Percentiles rank a stretch among this genome's conserved stretches.
Evolutionary conservation across 2,797 vertebrate species (phyloP).

Genomic region (Todus mexicanus): DNA sequence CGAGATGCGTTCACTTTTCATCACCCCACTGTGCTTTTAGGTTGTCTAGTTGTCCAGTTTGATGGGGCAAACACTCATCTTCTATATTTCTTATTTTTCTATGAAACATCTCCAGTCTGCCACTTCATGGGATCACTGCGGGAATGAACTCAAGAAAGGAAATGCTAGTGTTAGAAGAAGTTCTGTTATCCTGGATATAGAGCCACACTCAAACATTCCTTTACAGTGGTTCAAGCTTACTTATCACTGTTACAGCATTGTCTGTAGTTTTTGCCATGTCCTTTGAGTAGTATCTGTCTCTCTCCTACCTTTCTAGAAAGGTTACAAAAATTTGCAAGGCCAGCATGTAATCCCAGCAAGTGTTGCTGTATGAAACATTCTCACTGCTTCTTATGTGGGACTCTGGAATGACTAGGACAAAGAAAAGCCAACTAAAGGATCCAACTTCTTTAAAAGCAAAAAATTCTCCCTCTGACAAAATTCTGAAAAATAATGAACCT

Average conservation of each 20-base stretch:
- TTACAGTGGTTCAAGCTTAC: not conserved
- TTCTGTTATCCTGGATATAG: not conserved
- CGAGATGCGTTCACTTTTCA: not conserved
- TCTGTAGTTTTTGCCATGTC: not conserved
- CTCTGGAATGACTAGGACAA: not conserved
- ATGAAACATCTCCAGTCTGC: not conserved
- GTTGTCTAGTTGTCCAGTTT: not conserved
- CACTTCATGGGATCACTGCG: not conserved
- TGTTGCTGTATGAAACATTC: not conserved
- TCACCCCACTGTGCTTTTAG: not conserved
- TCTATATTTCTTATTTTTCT: not conserved
- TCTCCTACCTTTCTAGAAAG: not conserved
- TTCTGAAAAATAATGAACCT: not conserved
- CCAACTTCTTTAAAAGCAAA: not conserved
- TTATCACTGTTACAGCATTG: not conserved
- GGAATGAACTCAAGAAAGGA: not conserved
- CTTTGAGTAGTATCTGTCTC: not conserved
- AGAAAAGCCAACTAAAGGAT: not conserved
- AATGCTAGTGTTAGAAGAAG: not conserved
- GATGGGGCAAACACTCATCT: not conserved
- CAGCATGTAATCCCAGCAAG: not conserved
- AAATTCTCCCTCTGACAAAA: not conserved
- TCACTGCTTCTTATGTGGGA: not conserved
- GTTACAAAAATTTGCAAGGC: not conserved
- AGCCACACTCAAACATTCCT: not conserved